A percentile compares a stretch with the other conserved stretches of the same genome.
Evolutionary conservation across 2,797 vertebrate species (phyloP).

Genomic region (Microchirus variegatus): DNA sequence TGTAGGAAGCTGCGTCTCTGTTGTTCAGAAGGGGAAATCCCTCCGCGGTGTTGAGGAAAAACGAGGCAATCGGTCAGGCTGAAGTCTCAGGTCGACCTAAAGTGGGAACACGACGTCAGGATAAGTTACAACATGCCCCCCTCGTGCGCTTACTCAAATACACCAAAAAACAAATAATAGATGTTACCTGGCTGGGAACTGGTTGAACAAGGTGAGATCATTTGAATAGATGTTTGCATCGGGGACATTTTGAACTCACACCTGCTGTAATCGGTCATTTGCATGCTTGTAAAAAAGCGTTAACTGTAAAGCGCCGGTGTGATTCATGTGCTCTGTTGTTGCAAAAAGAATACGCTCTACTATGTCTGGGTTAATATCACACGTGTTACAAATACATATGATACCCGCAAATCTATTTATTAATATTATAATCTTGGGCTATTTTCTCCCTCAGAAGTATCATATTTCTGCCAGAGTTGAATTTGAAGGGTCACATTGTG

Average conservation of each 20-base stretch:
- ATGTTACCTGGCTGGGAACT: slow-evolving; percentile 1
- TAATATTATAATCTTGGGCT: too few species aligned
- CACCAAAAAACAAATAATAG: neutral
- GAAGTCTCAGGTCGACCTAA: neutral
- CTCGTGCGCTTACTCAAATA: slow-evolving; percentile 3
- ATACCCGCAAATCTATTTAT: too few species aligned
- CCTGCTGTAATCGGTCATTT: neutral
- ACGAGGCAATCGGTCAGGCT: neutral
- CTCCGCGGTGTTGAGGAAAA: slow-evolving; percentile 11
- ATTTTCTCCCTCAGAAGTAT: too few species aligned
- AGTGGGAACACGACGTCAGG: neutral
- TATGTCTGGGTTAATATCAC: too few species aligned
- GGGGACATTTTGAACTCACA: neutral
- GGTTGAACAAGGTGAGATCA: slow-evolving; percentile 12
- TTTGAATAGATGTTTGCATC: slow-evolving; percentile 50
- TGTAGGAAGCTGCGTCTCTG: slow-evolving; percentile 2
- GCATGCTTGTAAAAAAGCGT: neutral
- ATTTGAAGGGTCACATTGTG: too few species aligned
- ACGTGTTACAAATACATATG: too few species aligned
- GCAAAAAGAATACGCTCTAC: too few species aligned
- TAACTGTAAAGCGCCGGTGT: too few species aligned
- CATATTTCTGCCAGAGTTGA: too few species aligned
- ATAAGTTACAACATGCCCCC: too few species aligned
- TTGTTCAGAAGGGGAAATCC: slow-evolving; percentile 29
- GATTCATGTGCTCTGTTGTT: too few species aligned